These are phyloP conservation scores for Polypedilum pembai DNA, from an alignment of 1,140 invertebrate genomes.

Conservation along the genomic window DNA sequence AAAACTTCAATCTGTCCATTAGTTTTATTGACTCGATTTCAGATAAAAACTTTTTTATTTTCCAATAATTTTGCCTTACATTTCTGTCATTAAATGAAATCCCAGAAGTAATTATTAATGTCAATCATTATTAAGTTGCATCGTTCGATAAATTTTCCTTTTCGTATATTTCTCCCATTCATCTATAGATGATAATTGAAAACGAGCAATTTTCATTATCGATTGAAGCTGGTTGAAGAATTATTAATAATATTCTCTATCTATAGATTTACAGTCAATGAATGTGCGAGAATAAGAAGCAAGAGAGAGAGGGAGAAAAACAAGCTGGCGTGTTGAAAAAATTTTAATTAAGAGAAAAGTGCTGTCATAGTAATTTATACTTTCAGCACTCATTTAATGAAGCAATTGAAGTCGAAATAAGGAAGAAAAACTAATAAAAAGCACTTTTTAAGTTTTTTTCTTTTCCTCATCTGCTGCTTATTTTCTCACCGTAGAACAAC, in stretches of 20 bases:
- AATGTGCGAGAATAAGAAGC: too few species aligned
- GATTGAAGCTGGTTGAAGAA: not conserved
- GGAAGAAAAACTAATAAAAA: conserved; percentile 8
- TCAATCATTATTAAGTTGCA: conserved; percentile 15
- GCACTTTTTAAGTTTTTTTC: not conserved
- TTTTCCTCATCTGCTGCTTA: not conserved
- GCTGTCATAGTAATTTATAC: conserved; percentile 17
- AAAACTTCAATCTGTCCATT: conserved; percentile 1
- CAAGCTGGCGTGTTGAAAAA: too few species aligned
- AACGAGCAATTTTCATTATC: conserved; percentile 1
- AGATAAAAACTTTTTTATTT: not conserved
- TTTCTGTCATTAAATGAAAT: not conserved
- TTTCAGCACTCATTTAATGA: not conserved
- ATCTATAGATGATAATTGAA: not conserved
- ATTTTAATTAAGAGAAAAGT: not conserved
- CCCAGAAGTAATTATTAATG: not conserved
- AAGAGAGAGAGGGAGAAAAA: too few species aligned
- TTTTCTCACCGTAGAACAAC: not conserved
- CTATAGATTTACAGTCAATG: not conserved
- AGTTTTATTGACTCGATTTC: not conserved
- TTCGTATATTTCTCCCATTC: not conserved
- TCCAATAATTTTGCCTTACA: not conserved
- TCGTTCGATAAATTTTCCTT: not conserved
- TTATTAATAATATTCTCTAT: conserved; percentile 3
- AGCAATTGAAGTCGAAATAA: not conserved